Conservation (phyloP, 92 coral and sea anemone genomes). For the Phenganax stokvisi region DNA sequence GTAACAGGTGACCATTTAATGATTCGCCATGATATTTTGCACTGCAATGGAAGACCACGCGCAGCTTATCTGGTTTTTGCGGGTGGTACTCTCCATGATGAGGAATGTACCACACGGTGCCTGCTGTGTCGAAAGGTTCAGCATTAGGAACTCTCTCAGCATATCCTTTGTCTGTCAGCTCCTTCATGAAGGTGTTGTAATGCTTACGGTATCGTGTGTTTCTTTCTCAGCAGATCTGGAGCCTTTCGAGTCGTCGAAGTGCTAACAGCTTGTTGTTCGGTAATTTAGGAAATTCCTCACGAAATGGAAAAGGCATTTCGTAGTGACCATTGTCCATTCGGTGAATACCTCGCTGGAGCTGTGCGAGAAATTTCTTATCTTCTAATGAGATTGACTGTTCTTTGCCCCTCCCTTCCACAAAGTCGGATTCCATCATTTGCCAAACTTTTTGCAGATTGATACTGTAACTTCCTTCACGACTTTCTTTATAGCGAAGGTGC, state of each 20-base stretch:
- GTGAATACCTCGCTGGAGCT: conserved; percentile 30
- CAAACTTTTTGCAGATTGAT: conserved; percentile 41
- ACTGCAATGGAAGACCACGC: conserved; percentile 31
- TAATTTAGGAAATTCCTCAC: conserved; percentile 4
- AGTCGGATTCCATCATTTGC: conserved; percentile 49
- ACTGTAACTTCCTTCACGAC: conserved; percentile 42
- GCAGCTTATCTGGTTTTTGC: conserved; percentile 30
- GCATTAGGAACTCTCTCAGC: conserved; percentile 45
- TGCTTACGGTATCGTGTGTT: conserved; percentile 27
- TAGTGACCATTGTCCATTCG: conserved; percentile 42
- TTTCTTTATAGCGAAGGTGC: conserved; percentile 36
- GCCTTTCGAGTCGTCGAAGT: conserved; percentile 37
- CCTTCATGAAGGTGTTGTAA: conserved; percentile 43
- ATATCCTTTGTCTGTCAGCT: conserved; percentile 32
- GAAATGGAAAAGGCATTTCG: conserved; percentile 50
- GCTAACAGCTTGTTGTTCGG: conserved; percentile 50
- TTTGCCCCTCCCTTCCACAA: conserved; percentile 26
- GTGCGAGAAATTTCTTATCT: conserved; percentile 41
- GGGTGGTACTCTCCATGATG: conserved; percentile 37
- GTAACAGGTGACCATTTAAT: conserved; percentile 27
- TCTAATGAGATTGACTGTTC: conserved; percentile 34
- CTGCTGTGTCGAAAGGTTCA: background rate
- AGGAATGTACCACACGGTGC: conserved; percentile 36
- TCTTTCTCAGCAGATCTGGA: conserved; percentile 24
- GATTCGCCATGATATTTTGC: conserved; percentile 27